Evolutionary conservation across 2,888 invertebrate species (phyloP).

Genomic region (Stomorhina lunata): DNA sequence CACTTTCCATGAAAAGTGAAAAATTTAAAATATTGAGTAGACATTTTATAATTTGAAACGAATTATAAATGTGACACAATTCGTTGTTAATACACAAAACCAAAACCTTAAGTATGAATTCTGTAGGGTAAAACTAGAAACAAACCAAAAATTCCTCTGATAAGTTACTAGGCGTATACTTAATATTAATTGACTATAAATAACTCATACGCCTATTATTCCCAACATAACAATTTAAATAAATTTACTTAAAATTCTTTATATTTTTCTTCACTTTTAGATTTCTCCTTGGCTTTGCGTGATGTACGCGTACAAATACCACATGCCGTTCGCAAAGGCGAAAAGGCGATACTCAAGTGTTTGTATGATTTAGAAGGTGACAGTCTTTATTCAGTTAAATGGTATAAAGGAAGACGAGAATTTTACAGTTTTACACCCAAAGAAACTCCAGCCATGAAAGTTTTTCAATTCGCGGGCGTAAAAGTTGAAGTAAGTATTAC

Average conservation of each 20-base stretch:
- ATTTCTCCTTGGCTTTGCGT: constrained; percentile 78
- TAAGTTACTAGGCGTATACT: no score
- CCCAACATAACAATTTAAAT: neutral
- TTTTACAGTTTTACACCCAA: constrained; percentile 90
- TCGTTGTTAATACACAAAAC: no score
- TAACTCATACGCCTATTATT: neutral
- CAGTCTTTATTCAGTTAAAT: constrained; percentile 89
- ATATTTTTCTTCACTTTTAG: constrained; percentile 66
- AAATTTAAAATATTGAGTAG: no score
- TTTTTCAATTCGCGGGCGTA: constrained; percentile 86
- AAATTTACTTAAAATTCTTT: neutral
- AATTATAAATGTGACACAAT: no score
- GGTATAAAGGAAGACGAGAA: constrained; percentile 90
- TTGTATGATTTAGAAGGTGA: constrained; percentile 88
- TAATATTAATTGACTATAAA: neutral
- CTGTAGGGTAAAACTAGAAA: no score
- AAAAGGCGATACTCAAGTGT: constrained; percentile 84
- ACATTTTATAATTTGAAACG: no score
- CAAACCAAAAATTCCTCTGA: no score
- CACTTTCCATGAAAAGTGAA: no score
- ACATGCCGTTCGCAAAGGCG: constrained; percentile 83
- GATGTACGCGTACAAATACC: constrained; percentile 85
- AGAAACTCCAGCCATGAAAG: constrained; percentile 85
- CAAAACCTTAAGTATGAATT: no score
- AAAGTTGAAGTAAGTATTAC: constrained; percentile 88